Base-by-base conservation (phyloP, 1,140 invertebrate species). In the Bursaphelenchus mucronatus region DNA sequence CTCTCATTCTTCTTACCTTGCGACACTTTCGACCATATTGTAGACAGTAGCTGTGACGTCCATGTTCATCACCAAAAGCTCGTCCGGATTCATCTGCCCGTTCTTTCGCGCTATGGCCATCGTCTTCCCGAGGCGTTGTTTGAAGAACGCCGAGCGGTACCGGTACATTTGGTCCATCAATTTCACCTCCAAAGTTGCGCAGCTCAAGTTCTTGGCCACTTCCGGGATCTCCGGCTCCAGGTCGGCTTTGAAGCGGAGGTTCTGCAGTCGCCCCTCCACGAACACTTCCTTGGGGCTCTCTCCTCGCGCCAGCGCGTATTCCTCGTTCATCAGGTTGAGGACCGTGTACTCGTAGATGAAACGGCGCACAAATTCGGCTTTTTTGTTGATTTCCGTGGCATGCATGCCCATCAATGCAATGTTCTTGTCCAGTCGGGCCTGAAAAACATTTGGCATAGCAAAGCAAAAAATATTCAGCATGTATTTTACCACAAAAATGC, bases 121-220 rank as follows among this genome's bases (percentile, higher is more conserved):
- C 40, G 57, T n/a, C 11, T 44, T 39, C 10, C 45, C 45, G 39
- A 44, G 57, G 41, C 41, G 11, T 44, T 59, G n/a, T 11, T 59
- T n/a, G 41, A 59, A 59, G 41, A 41, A 59, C 3, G 41, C 40
- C 1, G 57, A 13, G 41, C 57, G 15, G 30, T 59, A 59, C 3
- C 57, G 57, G 40, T 59, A 59, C 57, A 59, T 59, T 50, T 59
- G 57, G 40, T 59, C 40, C 57, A 59, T 40, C 13, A 59, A 39
- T 44, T 39, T 41, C 40, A 39, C 41, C 40, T 59, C 57, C 44
- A 59, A 39, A 1, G 41, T 44, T 2, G 57, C 57, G 10, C 30
- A 17, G 9, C 45, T 59, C 57, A 59, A 15, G 6, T 11, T 40
- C 21, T 13, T 45, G 10, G 21, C 41, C 11, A 11, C 30, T 39